A percentile compares a stretch with the other conserved stretches of the same genome.
Conservation (phyloP, 2,113 vertebrate species). For the Aspiorhynchus laticeps region DNA sequence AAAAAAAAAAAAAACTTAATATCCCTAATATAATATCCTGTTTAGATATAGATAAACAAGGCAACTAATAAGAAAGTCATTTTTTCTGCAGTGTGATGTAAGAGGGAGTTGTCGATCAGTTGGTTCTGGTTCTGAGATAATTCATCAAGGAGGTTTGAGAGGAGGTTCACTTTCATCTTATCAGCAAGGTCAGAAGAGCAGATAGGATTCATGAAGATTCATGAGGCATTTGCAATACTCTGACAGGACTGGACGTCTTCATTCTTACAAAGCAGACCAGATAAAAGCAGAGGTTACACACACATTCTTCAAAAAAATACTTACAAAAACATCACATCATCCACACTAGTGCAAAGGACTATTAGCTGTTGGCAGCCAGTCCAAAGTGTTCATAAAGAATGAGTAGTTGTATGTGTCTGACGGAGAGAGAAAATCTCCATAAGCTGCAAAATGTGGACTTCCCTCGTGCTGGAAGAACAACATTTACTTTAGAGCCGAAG, state of each 20-base stretch:
- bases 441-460: slow-evolving; percentile 60
- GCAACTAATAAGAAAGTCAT: no score
- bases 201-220: background rate
- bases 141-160: slow-evolving; percentile 5
- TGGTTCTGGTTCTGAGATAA: slow-evolving; percentile 26
- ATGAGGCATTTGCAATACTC: background rate
- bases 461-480: slow-evolving; percentile 67
- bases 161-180: slow-evolving; percentile 67
- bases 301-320: background rate
- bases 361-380: slow-evolving; percentile 34
- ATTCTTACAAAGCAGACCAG: slow-evolving; percentile 7
- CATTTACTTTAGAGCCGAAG: slow-evolving; percentile 68
- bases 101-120: background rate
- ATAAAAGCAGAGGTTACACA: slow-evolving; percentile 19
- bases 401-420: slow-evolving; percentile 59
- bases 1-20: no score
- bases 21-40: no score
- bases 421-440: slow-evolving; percentile 58
- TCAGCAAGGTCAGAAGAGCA: slow-evolving; percentile 52
- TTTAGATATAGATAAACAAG: no score
- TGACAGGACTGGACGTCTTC: background rate
- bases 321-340: slow-evolving; percentile 4
- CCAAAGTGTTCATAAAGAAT: slow-evolving; percentile 47
- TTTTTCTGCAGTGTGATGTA: background rate
- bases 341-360: slow-evolving; percentile 31